phyloP scores from a whole-genome alignment of 2,888 invertebrate species.

The Harpalus rubripes region DNA sequence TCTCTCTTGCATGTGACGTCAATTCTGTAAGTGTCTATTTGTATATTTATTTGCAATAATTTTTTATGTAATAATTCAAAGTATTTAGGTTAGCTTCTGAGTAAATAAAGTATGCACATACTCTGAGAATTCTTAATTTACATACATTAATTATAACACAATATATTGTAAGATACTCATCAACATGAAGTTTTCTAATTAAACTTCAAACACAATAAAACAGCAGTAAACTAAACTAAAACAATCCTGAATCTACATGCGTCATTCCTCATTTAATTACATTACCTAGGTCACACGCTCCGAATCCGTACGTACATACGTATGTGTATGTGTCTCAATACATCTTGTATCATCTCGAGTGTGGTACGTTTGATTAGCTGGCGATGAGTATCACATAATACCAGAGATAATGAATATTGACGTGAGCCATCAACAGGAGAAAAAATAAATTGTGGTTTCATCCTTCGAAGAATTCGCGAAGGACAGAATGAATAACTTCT shows the following conservation, averaged over 20 bases:
- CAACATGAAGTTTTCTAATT: background rate
- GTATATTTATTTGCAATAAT: too few species aligned
- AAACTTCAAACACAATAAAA: background rate
- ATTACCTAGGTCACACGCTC: background rate
- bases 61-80: too few species aligned
- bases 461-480: background rate
- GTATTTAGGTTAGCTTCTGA: too few species aligned
- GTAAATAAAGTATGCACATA: too few species aligned
- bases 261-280: conserved; percentile 2
- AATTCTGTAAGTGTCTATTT: too few species aligned
- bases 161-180: too few species aligned
- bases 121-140: too few species aligned
- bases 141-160: too few species aligned
- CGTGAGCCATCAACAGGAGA: conserved; percentile 14
- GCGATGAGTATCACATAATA: conserved; percentile 45
- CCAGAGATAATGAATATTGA: conserved; percentile 32
- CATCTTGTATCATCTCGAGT: background rate
- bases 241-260: background rate
- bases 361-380: conserved; percentile 26
- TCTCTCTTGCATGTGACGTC: too few species aligned
- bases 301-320: background rate
- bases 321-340: background rate
- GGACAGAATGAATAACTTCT: background rate
- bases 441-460: conserved; percentile 14
- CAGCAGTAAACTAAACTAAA: background rate